Conservation (phyloP, 2,888 invertebrate genomes). For the Neoascia interrupta region DNA sequence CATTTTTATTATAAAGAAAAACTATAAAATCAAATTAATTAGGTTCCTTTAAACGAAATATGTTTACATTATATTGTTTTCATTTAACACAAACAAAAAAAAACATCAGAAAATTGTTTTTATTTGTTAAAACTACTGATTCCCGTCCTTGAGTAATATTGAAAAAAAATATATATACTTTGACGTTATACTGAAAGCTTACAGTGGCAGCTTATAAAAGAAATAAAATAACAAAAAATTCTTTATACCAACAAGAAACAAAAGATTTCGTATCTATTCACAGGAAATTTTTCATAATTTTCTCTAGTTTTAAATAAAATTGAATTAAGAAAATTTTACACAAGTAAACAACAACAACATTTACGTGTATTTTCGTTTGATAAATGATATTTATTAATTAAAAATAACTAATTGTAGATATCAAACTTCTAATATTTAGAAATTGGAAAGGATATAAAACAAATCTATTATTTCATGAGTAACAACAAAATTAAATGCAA, state of each 20-base stretch:
- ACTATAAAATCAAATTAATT: slow-evolving; percentile 5
- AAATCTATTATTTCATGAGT: too few relatives aligned
- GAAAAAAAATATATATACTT: slow-evolving; percentile 73
- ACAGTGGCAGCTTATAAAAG: slow-evolving; percentile 70
- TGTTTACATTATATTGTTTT: too few relatives aligned
- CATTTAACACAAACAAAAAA: too few relatives aligned
- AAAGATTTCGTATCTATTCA: slow-evolving; percentile 28
- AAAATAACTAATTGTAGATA: slow-evolving; percentile 54
- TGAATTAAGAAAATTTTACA: slow-evolving; percentile 6
- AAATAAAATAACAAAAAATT: slow-evolving; percentile 15
- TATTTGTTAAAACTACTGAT: slow-evolving; percentile 34
- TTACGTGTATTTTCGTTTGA: slow-evolving; percentile 76
- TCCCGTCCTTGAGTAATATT: slow-evolving; percentile 51
- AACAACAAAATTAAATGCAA: slow-evolving; percentile 45
- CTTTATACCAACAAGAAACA: slow-evolving; percentile 7
- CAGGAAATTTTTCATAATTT: slow-evolving; percentile 29
- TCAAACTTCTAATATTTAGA: slow-evolving; percentile 68
- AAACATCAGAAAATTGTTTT: too few relatives aligned
- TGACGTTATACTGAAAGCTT: slow-evolving; percentile 73
- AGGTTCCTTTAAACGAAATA: slow-evolving; percentile 26
- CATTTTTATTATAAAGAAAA: neutral
- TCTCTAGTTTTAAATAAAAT: slow-evolving; percentile 43
- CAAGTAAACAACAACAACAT: slow-evolving; percentile 52
- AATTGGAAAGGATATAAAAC: slow-evolving; percentile 53
- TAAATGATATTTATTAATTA: slow-evolving; percentile 61